Conservation (phyloP, 2,113 vertebrate species). For the Forbesichthys agassizii region DNA sequence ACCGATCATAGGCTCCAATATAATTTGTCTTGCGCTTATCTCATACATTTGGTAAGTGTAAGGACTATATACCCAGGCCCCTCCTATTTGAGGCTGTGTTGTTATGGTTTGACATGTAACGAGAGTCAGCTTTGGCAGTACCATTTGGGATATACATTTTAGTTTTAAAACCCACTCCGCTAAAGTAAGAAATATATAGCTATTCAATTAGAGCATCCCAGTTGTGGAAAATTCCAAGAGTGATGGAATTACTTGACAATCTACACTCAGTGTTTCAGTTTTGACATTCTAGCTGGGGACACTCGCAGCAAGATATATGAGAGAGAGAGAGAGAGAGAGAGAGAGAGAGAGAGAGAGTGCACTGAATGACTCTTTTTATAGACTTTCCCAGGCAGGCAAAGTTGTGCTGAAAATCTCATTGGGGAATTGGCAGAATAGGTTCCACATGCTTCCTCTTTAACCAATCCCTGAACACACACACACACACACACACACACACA, state of each 20-base stretch:
- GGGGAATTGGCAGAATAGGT: slow-evolving; percentile 84
- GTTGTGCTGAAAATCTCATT: slow-evolving; percentile 69
- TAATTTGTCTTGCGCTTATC: too few relatives aligned
- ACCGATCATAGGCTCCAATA: too few relatives aligned
- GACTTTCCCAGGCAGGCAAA: slow-evolving; percentile 82
- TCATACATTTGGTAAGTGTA: too few relatives aligned
- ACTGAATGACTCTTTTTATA: slow-evolving; percentile 74
- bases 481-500: too few relatives aligned
- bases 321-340: background rate
- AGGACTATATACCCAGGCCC: too few relatives aligned
- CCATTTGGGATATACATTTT: too few relatives aligned
- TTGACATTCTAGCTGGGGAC: background rate
- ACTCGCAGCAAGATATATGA: background rate
- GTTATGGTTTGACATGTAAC: background rate
- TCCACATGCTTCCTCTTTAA: slow-evolving; percentile 78
- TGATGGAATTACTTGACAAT: too few relatives aligned
- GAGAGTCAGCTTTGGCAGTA: too few relatives aligned
- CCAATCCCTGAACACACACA: slow-evolving; percentile 33
- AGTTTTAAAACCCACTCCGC: too few relatives aligned
- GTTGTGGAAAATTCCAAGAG: too few relatives aligned
- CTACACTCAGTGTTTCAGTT: background rate
- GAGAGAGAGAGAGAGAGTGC: background rate
- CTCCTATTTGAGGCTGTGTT: background rate
- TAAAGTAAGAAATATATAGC: too few relatives aligned
- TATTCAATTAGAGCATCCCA: too few relatives aligned